Base-by-base conservation (phyloP, 2,797 vertebrate genomes). In the Crocodylus rhombifer region DNA sequence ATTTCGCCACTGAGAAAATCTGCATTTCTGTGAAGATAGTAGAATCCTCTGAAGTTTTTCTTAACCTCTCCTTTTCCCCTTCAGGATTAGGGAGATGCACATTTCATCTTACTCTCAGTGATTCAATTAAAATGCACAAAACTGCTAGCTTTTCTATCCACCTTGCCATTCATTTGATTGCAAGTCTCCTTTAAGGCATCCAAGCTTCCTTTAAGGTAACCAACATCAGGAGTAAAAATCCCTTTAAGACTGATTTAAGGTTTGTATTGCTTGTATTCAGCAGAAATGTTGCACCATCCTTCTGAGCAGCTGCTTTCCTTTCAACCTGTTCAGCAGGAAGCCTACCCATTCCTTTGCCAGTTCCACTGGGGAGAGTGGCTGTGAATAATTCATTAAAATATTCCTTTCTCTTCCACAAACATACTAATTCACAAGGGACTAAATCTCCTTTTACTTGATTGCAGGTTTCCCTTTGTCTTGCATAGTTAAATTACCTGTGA, bases 381-480 rank as follows among this genome's bases (percentile, higher is more conserved):
- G 30, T 96, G 92, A 97, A 97, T 97, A 97, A 96, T 95, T 95
- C 89, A 96, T 96, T 94, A 71, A 92, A 94, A 95, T 89, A 92
- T 80, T 93, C 71, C 62, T 92, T 93, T 94, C 89, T 81, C 63
- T 94, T 92, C 87, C 85, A 93, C 81, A 77, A 91, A 91, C 83
- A 93, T 69, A 88, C 23, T 30, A 60, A 79, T 90, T 91, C 9
- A 15, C 81, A 80, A 67, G 87, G 82, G 87, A 89, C 60, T 94
- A 91, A 91, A 83, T 81, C 87, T 90, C 58, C 84, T 93, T 91
- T 71, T 89, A 10, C 30, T n/a, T 80, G 67, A 69, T 82, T 17
- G 55, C 60, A 74, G 91, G n/a, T n/a, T 77, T 92, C 86, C 62
- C 30, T 82, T 78, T 0, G 0, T 13, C 57, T 92, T 2, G 4